Evolutionary conservation across 2,888 invertebrate species (phyloP), one percentile per base, ranked within the genome.

Genomic region (Mimachlamys varia): DNA sequence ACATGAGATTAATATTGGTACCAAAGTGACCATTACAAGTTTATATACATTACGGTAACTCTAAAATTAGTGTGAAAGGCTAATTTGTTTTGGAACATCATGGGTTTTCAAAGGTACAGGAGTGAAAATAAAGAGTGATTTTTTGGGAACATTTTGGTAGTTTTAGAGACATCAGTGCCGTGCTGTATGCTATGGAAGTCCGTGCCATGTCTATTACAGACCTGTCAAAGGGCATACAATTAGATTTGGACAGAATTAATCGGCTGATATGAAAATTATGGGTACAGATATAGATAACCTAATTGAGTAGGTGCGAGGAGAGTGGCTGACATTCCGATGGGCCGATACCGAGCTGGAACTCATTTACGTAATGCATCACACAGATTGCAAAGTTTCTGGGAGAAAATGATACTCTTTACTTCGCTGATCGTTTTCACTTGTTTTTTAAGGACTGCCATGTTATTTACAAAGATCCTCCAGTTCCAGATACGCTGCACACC

Each of bases 361-460:
- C 76, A 76, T 76, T 76, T 76, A 76, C 33, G 76, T 33, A 76
- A 76, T 33, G 33, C 76, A 27, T 76, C 76, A 76, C 27, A 44
- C 44, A 44, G 27, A 76, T 33, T 27, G 27, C 76, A 76, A 0
- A 76, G 76, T 76, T 76, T 76, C 33, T 76, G 33, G 33, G 27
- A 33, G 76, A 33, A 76, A 76, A 76, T 33, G 76, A 76, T 76
- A 76, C 76, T 33, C 76, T 76, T 76, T 27, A 76, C 76, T 76
- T 33, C 33, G 33, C 27, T 76, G 76, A 76, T 76, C 76, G 12
- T 15, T 76, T 76, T 33, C 13, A 12, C 76, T 76, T 12, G 27
- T 76, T 76, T 76, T 76, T 76, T 27, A 22, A 22, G 19, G 22
- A 76, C 76, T 76, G 76, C 76, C 76, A 76, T 76, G 76, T 76